phyloP scores from a whole-genome alignment of 2,888 invertebrate genomes.

The Sthenelais limicola region DNA sequence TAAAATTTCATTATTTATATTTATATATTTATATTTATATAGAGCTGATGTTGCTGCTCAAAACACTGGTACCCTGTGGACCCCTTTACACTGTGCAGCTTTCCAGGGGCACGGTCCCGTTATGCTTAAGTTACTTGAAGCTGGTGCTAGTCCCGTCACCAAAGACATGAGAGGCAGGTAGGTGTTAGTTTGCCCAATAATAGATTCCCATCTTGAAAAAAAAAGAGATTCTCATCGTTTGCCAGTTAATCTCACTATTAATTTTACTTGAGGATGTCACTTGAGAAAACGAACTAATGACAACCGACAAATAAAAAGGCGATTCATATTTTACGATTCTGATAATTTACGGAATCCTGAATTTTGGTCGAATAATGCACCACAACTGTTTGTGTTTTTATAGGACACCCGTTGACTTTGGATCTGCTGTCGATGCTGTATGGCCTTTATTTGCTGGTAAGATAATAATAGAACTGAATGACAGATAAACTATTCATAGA shows the following conservation, averaged over 20 bases:
- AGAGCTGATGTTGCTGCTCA: slow-evolving; percentile 65
- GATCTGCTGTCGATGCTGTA: slow-evolving; percentile 67
- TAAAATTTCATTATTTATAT: neutral
- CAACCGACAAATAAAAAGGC: too few species aligned
- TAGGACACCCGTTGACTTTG: slow-evolving; percentile 67
- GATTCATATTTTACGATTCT: too few species aligned
- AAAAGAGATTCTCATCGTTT: neutral
- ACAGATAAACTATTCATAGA: too few species aligned
- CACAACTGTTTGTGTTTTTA: too few species aligned
- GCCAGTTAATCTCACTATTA: too few species aligned
- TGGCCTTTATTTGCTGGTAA: slow-evolving; percentile 70
- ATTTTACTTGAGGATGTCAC: too few species aligned
- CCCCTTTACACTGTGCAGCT: slow-evolving; percentile 68
- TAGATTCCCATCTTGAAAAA: slow-evolving; percentile 4
- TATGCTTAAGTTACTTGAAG: slow-evolving; percentile 65
- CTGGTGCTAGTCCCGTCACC: slow-evolving; percentile 59
- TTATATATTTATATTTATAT: slow-evolving; percentile 38
- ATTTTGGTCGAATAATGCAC: too few species aligned
- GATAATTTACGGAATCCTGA: too few species aligned
- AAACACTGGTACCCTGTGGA: slow-evolving; percentile 67
- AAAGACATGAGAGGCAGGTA: slow-evolving; percentile 65
- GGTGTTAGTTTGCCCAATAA: neutral
- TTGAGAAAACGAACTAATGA: too few species aligned
- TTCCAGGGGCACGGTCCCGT: slow-evolving; percentile 70
- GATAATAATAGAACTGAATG: too few species aligned